Evolutionary conservation across 1,140 invertebrate genomes (phyloP).

Genomic region (Propsilocerus akamusi): DNA sequence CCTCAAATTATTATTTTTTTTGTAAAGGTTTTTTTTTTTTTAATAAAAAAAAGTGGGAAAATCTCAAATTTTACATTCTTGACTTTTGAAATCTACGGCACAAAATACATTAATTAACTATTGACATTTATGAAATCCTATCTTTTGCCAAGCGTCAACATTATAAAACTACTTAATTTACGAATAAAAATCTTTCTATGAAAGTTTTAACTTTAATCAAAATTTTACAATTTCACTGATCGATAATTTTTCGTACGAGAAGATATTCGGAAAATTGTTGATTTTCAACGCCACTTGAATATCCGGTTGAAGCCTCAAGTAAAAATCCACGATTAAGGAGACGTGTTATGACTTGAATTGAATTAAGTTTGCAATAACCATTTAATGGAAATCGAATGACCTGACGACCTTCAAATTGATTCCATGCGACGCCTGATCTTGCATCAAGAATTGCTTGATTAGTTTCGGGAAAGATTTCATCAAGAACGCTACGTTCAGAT

Average conservation of each 20-base stretch:
- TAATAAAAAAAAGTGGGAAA: no score
- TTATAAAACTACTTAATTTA: no score
- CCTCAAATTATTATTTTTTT: no score
- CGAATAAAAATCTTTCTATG: no score
- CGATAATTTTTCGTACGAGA: conserved; percentile 47
- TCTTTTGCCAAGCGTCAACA: no score
- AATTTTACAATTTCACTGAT: no score
- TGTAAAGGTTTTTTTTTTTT: no score
- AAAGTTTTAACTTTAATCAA: no score
- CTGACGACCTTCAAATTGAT: conserved; percentile 63
- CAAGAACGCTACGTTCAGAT: conserved; percentile 57
- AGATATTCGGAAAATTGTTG: conserved; percentile 88
- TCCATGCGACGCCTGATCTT: conserved; percentile 62
- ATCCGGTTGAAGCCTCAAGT: conserved; percentile 62
- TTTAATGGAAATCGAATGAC: conserved; percentile 81
- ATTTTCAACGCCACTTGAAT: conserved; percentile 60
- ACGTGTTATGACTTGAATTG: conserved; percentile 72
- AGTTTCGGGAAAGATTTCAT: conserved; percentile 75
- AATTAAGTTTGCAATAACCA: conserved; percentile 83
- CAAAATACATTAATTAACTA: no score
- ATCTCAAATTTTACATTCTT: no score
- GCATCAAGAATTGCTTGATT: conserved; percentile 67
- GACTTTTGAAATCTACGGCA: no score
- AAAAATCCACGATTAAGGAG: conserved; percentile 69
- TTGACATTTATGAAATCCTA: no score